phyloP scores from a whole-genome alignment of 2,113 vertebrate species.

The Engraulis encrasicolus region DNA sequence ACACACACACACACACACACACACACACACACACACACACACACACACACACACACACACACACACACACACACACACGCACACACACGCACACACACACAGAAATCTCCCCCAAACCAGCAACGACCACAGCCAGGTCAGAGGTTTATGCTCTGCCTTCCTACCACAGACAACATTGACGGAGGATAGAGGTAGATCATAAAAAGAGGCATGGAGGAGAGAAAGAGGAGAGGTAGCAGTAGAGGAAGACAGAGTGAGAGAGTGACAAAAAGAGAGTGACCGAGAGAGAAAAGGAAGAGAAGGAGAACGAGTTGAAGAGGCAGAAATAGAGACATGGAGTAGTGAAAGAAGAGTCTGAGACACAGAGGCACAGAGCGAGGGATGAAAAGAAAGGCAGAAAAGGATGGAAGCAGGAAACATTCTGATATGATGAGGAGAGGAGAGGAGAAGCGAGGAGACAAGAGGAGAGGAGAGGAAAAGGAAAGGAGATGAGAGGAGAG shows the following conservation, averaged over 20 bases:
- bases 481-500: background rate
- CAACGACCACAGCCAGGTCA: background rate
- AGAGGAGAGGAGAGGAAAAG: background rate
- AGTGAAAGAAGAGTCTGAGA: too few relatives aligned
- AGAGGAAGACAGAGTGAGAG: background rate
- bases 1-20: too few relatives aligned
- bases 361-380: background rate
- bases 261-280: too few relatives aligned
- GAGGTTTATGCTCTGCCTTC: background rate
- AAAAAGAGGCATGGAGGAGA: too few relatives aligned
- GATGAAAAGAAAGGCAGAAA: background rate
- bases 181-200: background rate
- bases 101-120: too few relatives aligned
- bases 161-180: background rate
- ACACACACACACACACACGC: background rate
- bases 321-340: too few relatives aligned
- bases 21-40: too few relatives aligned
- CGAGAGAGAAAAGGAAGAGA: too few relatives aligned
- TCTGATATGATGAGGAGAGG: background rate
- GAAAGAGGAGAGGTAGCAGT: constrained; percentile 19
- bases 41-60: too few relatives aligned
- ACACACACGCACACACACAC: background rate
- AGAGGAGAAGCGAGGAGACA: background rate
- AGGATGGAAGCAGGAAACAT: background rate
- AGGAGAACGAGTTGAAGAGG: too few relatives aligned